Base-by-base conservation (phyloP, 2,797 vertebrate genomes). In the Characodon lateralis region DNA sequence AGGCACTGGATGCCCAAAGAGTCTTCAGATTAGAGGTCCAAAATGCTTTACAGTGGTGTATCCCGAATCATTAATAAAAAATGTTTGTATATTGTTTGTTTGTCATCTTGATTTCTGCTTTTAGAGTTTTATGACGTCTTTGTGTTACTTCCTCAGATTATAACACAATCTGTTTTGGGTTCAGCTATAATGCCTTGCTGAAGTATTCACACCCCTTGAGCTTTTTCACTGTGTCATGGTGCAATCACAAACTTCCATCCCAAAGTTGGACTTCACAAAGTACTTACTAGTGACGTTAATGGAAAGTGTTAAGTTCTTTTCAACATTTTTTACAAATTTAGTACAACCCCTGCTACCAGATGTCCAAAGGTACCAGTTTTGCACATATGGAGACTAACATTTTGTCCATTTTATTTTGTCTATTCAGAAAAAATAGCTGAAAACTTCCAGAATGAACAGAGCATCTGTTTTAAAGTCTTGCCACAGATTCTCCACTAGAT, bases 1-100 rank as follows among this genome's bases (percentile, higher is more conserved):
- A 56, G 74, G 82, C 84, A 72, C 87, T 75, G 82, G 77, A 83
- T 81, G 82, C 85, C 89, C 90, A 91, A 90, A 92, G 89, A 91
- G 77, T 85, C 77, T 85, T 88, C 71, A 81, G 83, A 83, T 72
- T 65, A 87, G 78, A 81, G 78, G 84, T 88, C 78, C 41, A 75
- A 89, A 84, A 89, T 87, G 88, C 85, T 93, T 90, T 85, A 90
- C 77, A 46, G 66, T 75, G 84, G 86, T 91, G 86, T 91, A 81
- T 88, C 89, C 81, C 85, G 78, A 89, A 90, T 75, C 48, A 71
- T 87, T 78, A 93, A 93, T 90, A 90, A 85, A 78, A 79, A 48
- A 55, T 76, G 65, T 90, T 74, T 16, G 84, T 87, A 26, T 70
- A 81, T 0, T 76, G 46, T 53, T 24, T 82, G 51, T 71, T 70